Conservation (phyloP, 2,888 invertebrate genomes). For the Dolichopus griseipennis region DNA sequence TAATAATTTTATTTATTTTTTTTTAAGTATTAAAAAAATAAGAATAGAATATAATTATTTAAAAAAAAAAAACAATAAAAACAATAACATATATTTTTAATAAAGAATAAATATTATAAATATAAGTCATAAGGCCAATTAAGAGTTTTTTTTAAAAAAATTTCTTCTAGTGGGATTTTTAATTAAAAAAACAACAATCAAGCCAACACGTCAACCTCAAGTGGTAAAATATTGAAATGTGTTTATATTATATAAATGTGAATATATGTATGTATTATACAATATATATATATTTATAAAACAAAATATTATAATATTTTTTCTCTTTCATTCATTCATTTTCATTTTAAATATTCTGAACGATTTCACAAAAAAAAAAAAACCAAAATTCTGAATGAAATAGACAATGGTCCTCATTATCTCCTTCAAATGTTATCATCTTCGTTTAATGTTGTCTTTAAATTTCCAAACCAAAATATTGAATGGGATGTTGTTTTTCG, state of each 20-base stretch:
- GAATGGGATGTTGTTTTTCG: not conserved
- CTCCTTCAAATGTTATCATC: not conserved
- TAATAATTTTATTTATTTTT: not conserved
- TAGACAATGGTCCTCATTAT: not conserved
- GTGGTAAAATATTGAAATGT: not conserved
- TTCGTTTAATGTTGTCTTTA: not conserved
- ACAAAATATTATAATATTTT: too few relatives aligned
- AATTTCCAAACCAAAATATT: not conserved
- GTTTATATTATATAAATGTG: too few relatives aligned
- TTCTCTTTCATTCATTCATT: too few relatives aligned
- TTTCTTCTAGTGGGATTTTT: not conserved
- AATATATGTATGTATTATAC: too few relatives aligned
- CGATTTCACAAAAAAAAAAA: not conserved
- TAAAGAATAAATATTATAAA: not conserved
- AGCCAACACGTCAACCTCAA: not conserved
- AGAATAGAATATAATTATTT: not conserved
- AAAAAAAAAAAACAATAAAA: not conserved
- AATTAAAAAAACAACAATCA: not conserved
- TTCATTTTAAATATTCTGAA: too few relatives aligned
- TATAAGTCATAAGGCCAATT: not conserved
- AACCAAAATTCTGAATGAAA: not conserved
- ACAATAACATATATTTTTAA: not conserved
- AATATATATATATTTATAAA: too few relatives aligned
- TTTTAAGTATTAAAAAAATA: not conserved
- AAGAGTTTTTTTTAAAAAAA: not conserved